A percentile compares a stretch with the other conserved stretches of the same genome.
Evolutionary conservation across 2,888 invertebrate species (phyloP).

Genomic region (Imbricaverruca yamaguchii): DNA sequence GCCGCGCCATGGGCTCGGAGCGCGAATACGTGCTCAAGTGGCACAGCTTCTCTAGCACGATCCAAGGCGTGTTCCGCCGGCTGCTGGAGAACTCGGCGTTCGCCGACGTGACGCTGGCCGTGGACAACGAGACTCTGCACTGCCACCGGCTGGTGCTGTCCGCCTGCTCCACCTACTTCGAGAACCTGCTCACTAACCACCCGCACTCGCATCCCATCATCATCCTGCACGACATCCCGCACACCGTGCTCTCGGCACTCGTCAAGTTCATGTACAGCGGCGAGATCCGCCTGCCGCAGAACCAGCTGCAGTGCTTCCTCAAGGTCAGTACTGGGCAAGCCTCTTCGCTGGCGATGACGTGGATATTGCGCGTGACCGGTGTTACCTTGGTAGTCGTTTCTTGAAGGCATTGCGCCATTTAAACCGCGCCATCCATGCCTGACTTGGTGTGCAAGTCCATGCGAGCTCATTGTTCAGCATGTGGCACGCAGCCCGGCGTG

Average conservation of each 20-base stretch:
- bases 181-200: constrained; percentile 6
- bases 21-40: constrained; percentile 22
- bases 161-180: constrained; percentile 21
- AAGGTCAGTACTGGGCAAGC: not conserved
- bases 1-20: constrained; percentile 7
- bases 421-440: too few species aligned
- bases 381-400: too few species aligned
- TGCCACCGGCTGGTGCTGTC: constrained; percentile 21
- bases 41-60: constrained; percentile 20
- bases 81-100: constrained; percentile 17
- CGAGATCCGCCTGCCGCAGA: constrained; percentile 20
- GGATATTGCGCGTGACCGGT: too few species aligned
- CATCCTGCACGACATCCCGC: constrained; percentile 20
- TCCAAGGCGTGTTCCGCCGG: constrained; percentile 12
- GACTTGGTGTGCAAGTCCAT: too few species aligned
- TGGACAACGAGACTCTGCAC: constrained; percentile 1
- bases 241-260: constrained; percentile 2
- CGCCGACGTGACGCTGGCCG: constrained; percentile 15
- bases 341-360: too few species aligned
- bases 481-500: too few species aligned
- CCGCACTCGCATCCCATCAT: constrained; percentile 15
- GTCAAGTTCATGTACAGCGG: constrained; percentile 23
- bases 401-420: too few species aligned
- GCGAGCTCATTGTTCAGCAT: too few species aligned
- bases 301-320: constrained; percentile 21